Evolutionary conservation across 2,797 vertebrate species (phyloP), one percentile per base, ranked within the genome.

Genomic region (Myotis vivesi): DNA sequence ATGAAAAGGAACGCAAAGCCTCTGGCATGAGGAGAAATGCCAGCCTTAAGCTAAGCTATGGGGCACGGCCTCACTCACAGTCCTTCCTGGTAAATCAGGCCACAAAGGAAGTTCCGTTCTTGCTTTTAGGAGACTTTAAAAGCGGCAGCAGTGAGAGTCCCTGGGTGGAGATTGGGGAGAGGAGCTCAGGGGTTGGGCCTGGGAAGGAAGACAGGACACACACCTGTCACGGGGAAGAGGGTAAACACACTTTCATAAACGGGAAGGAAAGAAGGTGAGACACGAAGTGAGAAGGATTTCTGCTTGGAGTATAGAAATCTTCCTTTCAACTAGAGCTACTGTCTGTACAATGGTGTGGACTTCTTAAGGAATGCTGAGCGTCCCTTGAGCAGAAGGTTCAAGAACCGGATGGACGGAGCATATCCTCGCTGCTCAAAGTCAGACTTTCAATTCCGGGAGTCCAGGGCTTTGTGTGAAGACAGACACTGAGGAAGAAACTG

Each of bases 1-100:
- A 71, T 41, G 62, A 77, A 71, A 95, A 89, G 53, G 76, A 85
- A 89, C 23, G 46, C 77, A 96, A 49, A 44, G n/a, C 30, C 57
- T 7, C 33, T 8, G 11, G 38, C 38, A 38, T 57, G n/a, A n/a
- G 51, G 49, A 87, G 38, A 71, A 73, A 91, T 2, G 23, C 46
- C 38, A n/a, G 15, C 91, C 44, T 66, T 20, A 25, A 33, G 36
- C 33, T 69, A 80, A 77, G 55, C 25, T 10, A 81, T 22, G 25
- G 41, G 59, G 33, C 84, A 57, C 0, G 4, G 79, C 64, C 38
- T 38, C 57, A 23, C 38, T 38, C 57, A 23, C 9, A 4, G n/a
- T 19, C 20, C 71, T 64, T 36, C 77, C 66, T 46, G 12, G 15
- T 19, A 25, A 15, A 75, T 53, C n/a, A 68, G 22, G 64, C 64